These are phyloP conservation scores for Eristalinus aeneus DNA, from an alignment of 2,888 invertebrate species.

Conservation along the genomic window DNA sequence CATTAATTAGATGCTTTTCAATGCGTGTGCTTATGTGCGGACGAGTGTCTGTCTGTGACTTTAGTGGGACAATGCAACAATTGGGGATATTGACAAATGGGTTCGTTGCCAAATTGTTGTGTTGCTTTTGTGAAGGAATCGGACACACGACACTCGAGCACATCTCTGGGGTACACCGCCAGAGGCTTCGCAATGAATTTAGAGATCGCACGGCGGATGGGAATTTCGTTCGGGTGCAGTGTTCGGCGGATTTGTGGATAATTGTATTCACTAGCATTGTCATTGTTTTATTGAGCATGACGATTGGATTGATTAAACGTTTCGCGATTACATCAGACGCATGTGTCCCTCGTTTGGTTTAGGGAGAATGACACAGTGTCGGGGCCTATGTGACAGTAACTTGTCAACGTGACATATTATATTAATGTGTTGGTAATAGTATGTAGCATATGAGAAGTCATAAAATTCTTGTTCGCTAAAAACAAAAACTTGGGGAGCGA, in stretches of 20 bases:
- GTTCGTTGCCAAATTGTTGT: conserved; percentile 51
- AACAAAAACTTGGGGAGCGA: not conserved
- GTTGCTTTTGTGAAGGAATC: conserved; percentile 33
- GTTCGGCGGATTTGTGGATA: not conserved
- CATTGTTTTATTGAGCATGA: conserved; percentile 60
- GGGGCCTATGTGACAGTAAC: conserved; percentile 42
- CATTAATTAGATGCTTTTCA: conserved; percentile 48
- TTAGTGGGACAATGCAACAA: conserved; percentile 48
- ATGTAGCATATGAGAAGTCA: not conserved
- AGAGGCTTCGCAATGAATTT: conserved; percentile 30
- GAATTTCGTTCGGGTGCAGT: conserved; percentile 18
- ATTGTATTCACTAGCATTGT: conserved; percentile 28
- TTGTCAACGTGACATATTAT: conserved; percentile 37
- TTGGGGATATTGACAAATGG: conserved; percentile 6
- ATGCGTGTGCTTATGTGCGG: conserved; percentile 45
- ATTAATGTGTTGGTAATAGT: conserved; percentile 27
- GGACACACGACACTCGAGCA: conserved; percentile 56
- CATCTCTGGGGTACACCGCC: conserved; percentile 40
- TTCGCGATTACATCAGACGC: conserved; percentile 37
- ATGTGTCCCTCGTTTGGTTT: not conserved
- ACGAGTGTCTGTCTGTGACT: conserved; percentile 42
- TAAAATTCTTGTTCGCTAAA: not conserved
- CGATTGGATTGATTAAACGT: conserved; percentile 61
- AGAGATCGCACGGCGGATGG: not conserved
- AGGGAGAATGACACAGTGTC: not conserved